phyloP scores from a whole-genome alignment of 2,797 vertebrate genomes.

The Cossypha heuglini region DNA sequence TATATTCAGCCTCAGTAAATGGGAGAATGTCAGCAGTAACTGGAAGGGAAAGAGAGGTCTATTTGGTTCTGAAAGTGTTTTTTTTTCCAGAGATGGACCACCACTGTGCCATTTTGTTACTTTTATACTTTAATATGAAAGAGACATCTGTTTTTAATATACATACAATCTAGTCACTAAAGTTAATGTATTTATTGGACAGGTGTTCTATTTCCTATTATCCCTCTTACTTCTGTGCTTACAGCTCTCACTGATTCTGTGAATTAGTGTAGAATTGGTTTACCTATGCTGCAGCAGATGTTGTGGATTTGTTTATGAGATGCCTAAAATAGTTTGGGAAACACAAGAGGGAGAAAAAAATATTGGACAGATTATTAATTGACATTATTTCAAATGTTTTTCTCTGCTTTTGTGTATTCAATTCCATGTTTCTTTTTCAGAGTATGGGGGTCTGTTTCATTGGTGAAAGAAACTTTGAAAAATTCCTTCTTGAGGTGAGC shows the following conservation, averaged over 20 bases:
- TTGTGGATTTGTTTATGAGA: neutral
- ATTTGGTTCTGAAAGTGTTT: fast-evolving
- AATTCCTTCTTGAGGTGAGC: constrained; percentile 91
- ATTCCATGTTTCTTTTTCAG: constrained; percentile 68
- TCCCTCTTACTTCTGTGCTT: neutral
- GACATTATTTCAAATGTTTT: neutral
- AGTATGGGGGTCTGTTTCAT: constrained; percentile 98
- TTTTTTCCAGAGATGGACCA: neutral
- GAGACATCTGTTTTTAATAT: neutral
- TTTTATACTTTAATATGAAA: neutral
- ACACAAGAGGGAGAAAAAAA: fast-evolving
- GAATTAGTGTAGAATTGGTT: neutral
- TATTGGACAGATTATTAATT: neutral
- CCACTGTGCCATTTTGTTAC: neutral
- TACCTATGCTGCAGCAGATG: neutral
- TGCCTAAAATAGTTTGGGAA: neutral
- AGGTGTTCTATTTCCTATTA: neutral
- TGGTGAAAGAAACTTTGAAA: constrained; percentile 90
- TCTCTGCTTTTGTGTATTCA: neutral
- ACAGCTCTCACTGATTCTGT: neutral
- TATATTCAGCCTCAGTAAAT: neutral
- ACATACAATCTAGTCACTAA: neutral
- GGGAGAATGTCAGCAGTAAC: neutral
- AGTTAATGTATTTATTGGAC: neutral
- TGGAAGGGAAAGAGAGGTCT: neutral